These are phyloP conservation scores for Cataglyphis albicans DNA, from an alignment of 2,888 invertebrate genomes.

Conservation along the genomic window DNA sequence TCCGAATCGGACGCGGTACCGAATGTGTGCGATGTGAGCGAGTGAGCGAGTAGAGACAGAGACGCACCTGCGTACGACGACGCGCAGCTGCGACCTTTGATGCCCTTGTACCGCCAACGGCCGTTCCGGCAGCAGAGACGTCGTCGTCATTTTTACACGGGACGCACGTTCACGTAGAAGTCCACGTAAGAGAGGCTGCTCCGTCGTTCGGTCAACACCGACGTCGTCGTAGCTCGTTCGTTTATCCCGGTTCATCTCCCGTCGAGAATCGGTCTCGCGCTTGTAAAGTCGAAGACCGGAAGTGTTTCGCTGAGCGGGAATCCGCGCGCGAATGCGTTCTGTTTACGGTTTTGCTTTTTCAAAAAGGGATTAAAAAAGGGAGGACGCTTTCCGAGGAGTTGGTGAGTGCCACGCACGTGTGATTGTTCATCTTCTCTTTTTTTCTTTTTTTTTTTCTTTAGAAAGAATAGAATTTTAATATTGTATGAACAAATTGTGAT, in stretches of 20 bases:
- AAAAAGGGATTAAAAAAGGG: conserved; percentile 39
- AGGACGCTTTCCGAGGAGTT: conserved; percentile 47
- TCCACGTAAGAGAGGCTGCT: conserved; percentile 33
- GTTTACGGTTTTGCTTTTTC: background rate
- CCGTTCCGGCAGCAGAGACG: conserved; percentile 69
- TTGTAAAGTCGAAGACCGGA: conserved; percentile 8
- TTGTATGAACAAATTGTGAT: background rate
- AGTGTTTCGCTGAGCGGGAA: conserved; percentile 25
- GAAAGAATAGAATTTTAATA: background rate
- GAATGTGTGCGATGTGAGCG: conserved; percentile 37
- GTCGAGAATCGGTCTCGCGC: background rate
- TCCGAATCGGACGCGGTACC: conserved; percentile 64
- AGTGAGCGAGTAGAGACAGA: conserved; percentile 42
- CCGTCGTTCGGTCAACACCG: background rate
- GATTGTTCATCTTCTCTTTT: background rate
- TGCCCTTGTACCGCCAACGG: conserved; percentile 80
- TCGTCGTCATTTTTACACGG: conserved; percentile 76
- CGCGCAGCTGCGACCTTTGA: conserved; percentile 84
- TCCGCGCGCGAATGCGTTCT: conserved; percentile 18
- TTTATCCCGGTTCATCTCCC: background rate
- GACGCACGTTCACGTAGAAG: conserved; percentile 60
- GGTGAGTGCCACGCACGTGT: conserved; percentile 61
- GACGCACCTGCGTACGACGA: conserved; percentile 78
- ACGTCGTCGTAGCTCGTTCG: background rate
- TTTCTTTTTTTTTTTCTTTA: background rate